Conservation (phyloP, 1,140 invertebrate species). For the Cydia amplana region DNA sequence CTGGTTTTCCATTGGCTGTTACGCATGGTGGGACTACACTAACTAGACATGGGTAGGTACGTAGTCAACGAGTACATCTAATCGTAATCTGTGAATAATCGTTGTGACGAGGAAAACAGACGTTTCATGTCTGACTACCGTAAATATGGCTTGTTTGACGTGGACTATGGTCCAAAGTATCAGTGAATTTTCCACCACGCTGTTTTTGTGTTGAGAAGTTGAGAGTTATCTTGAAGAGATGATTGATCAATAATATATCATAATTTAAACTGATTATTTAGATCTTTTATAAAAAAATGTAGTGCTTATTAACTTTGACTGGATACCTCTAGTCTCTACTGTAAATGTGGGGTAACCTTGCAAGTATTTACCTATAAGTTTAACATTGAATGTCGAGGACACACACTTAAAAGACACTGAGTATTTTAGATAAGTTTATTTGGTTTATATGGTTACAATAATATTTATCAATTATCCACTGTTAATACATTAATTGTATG, state of each 20-base stretch:
- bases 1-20: background rate
- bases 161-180: background rate
- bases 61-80: background rate
- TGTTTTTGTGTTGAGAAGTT: no score
- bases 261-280: no score
- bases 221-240: no score
- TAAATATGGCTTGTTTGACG: background rate
- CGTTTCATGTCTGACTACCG: background rate
- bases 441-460: conserved; percentile 79
- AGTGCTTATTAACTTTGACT: no score
- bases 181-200: background rate
- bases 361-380: no score
- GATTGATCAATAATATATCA: no score
- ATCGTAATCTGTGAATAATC: background rate
- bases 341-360: no score
- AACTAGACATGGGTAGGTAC: background rate
- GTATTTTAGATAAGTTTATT: conserved; percentile 73
- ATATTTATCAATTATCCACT: conserved; percentile 76
- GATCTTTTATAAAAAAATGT: no score
- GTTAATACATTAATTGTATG: conserved; percentile 79
- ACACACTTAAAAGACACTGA: conserved; percentile 60
- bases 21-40: background rate
- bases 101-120: background rate
- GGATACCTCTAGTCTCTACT: no score
- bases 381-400: background rate